Conservation (phyloP, 2,113 vertebrate species). For the Numida meleagris region DNA sequence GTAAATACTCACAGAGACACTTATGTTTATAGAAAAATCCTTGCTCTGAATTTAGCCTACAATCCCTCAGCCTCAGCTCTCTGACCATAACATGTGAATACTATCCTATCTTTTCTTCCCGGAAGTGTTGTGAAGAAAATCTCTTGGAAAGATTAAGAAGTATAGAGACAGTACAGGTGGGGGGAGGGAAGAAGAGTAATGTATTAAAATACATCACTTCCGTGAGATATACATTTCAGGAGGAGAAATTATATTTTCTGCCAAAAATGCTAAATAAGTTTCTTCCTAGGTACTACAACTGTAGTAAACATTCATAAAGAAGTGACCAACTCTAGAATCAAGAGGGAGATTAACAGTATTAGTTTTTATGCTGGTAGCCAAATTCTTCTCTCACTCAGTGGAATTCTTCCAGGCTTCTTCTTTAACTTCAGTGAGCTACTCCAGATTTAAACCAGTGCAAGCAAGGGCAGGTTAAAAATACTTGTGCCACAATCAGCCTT, state of each 20-base stretch:
- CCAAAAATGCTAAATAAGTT: not conserved
- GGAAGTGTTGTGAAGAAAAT: not conserved
- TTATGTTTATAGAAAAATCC: not conserved
- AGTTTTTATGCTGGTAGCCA: slow-evolving; percentile 11
- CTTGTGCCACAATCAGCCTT: slow-evolving; percentile 34
- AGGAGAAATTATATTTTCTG: not conserved
- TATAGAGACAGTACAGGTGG: not conserved
- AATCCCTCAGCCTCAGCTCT: not conserved
- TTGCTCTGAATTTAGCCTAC: not conserved
- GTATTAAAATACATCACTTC: not conserved
- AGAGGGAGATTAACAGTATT: slow-evolving; percentile 31
- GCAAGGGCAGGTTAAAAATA: slow-evolving; percentile 68
- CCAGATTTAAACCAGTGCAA: slow-evolving; percentile 60
- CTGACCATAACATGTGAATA: not conserved
- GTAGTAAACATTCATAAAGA: slow-evolving; percentile 29
- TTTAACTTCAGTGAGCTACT: slow-evolving; percentile 50
- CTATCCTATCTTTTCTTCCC: not conserved
- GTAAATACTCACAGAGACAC: not conserved
- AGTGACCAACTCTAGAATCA: slow-evolving; percentile 11
- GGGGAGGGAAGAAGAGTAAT: not conserved
- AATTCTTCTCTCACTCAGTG: slow-evolving; percentile 15
- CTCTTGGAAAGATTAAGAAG: not conserved
- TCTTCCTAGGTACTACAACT: slow-evolving; percentile 1
- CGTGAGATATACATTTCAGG: not conserved
- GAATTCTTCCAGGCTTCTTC: slow-evolving; percentile 44